These are phyloP conservation scores for Caenorhabditis parvicauda DNA, from an alignment of 2,888 invertebrate species.

Conservation along the genomic window DNA sequence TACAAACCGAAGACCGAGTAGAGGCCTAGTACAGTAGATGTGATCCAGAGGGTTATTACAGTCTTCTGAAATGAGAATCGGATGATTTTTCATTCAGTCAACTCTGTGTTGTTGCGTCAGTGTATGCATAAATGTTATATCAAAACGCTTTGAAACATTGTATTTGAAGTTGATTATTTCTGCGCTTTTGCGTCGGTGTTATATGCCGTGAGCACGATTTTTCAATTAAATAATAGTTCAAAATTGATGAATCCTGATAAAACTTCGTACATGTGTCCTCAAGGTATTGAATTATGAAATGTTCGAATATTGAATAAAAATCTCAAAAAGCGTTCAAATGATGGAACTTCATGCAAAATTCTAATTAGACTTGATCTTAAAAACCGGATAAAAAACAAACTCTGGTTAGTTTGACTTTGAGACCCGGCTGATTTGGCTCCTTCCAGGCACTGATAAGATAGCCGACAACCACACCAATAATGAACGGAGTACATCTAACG, in stretches of 20 bases:
- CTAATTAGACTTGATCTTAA: slow-evolving; percentile 1
- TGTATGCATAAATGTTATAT: too few relatives aligned
- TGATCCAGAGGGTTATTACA: slow-evolving; percentile 26
- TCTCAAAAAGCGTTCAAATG: not conserved
- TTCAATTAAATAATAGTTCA: too few relatives aligned
- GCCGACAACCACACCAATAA: slow-evolving; percentile 64
- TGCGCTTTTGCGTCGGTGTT: too few relatives aligned
- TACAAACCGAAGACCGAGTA: slow-evolving; percentile 60
- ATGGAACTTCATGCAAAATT: not conserved
- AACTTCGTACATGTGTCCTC: too few relatives aligned
- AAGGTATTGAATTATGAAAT: too few relatives aligned
- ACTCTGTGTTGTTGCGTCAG: too few relatives aligned
- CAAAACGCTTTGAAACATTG: too few relatives aligned
- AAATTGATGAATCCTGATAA: too few relatives aligned
- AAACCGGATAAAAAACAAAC: slow-evolving; percentile 9
- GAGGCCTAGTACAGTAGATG: slow-evolving; percentile 37
- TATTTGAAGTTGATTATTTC: too few relatives aligned
- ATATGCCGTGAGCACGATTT: too few relatives aligned
- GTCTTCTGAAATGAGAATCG: slow-evolving; percentile 10
- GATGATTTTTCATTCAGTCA: not conserved
- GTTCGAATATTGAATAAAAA: too few relatives aligned
- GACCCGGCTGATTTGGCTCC: slow-evolving; percentile 11
- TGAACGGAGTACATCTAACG: slow-evolving; percentile 65
- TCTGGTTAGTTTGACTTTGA: slow-evolving; percentile 39
- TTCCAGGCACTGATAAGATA: slow-evolving; percentile 60